Percentiles rank a stretch among this genome's conserved stretches.
Evolutionary conservation across 2,113 vertebrate species (phyloP).

Genomic region (Alectura lathami): DNA sequence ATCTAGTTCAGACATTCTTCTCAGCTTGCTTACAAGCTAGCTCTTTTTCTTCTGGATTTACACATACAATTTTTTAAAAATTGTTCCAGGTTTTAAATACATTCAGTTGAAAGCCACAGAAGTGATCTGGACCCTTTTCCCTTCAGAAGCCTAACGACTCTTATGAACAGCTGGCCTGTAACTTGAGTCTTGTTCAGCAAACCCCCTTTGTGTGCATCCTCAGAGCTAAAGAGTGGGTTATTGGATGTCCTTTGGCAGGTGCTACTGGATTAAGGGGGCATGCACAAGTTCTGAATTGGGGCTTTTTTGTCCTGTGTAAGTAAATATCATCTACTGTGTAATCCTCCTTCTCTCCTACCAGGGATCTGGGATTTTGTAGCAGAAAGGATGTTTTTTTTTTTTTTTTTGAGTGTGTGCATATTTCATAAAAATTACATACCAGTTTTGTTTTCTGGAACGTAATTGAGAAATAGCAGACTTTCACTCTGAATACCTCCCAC

Average conservation of each 20-base stretch:
- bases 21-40: background rate
- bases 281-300: conserved; percentile 45
- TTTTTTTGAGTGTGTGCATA: background rate
- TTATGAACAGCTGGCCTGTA: conserved; percentile 77
- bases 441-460: background rate
- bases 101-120: conserved; percentile 56
- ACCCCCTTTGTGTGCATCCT: conserved; percentile 24
- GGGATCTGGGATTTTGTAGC: background rate
- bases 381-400: background rate
- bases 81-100: conserved; percentile 61
- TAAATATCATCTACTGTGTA: conserved; percentile 22
- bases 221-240: conserved; percentile 66
- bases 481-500: background rate
- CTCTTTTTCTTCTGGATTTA: conserved; percentile 20
- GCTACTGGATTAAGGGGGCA: conserved; percentile 69
- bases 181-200: conserved; percentile 55
- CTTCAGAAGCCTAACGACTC: conserved; percentile 56
- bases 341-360: background rate
- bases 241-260: conserved; percentile 77
- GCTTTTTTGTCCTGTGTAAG: background rate
- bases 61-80: background rate
- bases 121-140: conserved; percentile 21
- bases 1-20: background rate
- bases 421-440: background rate
- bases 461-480: background rate